phyloP scores from a whole-genome alignment of 1,140 invertebrate genomes.

The Harlomillsia oculata region DNA sequence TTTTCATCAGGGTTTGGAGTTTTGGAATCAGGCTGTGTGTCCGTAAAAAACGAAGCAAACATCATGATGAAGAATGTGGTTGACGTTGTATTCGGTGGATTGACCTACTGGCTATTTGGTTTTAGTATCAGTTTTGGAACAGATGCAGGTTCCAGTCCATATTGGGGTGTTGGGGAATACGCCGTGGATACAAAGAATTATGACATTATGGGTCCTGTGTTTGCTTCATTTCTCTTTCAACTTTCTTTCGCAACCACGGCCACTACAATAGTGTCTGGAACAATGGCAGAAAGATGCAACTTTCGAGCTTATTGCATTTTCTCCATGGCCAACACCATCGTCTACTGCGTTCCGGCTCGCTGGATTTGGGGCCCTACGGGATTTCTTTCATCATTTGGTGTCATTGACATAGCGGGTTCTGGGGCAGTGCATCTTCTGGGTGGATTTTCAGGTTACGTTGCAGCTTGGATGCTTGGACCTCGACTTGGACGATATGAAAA shows the following conservation, averaged over 20 bases:
- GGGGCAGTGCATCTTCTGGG: conserved; percentile 51
- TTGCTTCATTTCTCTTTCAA: conserved; percentile 41
- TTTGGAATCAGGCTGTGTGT: conserved; percentile 83
- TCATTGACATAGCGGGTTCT: conserved; percentile 47
- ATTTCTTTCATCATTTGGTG: conserved; percentile 44
- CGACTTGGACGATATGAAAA: conserved; percentile 73
- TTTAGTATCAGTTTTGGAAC: conserved; percentile 83
- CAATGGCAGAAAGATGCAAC: conserved; percentile 58
- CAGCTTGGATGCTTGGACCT: conserved; percentile 80
- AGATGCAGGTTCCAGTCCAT: conserved; percentile 51
- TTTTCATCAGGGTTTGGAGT: conserved; percentile 66
- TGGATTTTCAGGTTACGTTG: conserved; percentile 57
- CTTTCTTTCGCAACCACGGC: conserved; percentile 82
- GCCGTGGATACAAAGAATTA: conserved; percentile 42
- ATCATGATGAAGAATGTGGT: conserved; percentile 87
- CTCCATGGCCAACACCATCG: conserved; percentile 76
- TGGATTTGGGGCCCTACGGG: conserved; percentile 49
- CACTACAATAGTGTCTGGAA: conserved; percentile 66
- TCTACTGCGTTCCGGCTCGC: conserved; percentile 73
- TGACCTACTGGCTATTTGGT: conserved; percentile 76
- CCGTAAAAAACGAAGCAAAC: conserved; percentile 86
- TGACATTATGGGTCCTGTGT: conserved; percentile 33
- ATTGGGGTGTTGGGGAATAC: conserved; percentile 53
- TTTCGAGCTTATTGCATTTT: conserved; percentile 85
- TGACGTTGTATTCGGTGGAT: conserved; percentile 83